Percentiles rank a stretch among this genome's conserved stretches.
Conservation (phyloP, 1,140 invertebrate species). For the Maniola jurtina region DNA sequence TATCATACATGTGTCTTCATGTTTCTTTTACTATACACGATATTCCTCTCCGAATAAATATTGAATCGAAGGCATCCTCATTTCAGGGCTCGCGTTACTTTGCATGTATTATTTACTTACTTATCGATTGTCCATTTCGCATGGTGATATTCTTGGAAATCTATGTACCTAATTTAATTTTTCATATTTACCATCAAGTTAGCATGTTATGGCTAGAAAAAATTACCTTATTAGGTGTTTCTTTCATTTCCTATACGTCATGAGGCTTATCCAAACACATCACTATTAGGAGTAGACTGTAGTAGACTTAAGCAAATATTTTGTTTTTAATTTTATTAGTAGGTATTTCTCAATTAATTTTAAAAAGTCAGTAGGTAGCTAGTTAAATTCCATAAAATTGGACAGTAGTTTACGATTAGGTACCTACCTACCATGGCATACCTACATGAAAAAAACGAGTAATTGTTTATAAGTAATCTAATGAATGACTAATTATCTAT, state of each 20-base stretch:
- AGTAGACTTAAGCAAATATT: too few species aligned
- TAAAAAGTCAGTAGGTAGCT: too few species aligned
- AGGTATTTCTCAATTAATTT: too few species aligned
- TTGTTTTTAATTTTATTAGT: too few species aligned
- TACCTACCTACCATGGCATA: too few species aligned
- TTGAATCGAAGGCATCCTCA: conserved; percentile 50
- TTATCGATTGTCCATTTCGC: conserved; percentile 41
- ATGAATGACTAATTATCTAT: background rate
- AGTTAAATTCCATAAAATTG: too few species aligned
- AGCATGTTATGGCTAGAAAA: conserved; percentile 20
- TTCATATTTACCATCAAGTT: conserved; percentile 4
- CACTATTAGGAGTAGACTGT: background rate
- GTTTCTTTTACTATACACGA: too few species aligned
- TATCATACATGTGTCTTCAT: too few species aligned
- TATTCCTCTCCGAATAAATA: conserved; percentile 3
- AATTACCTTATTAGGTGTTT: conserved; percentile 1
- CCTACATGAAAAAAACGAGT: too few species aligned
- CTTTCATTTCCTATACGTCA: conserved; percentile 3
- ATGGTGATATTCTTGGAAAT: conserved; percentile 35
- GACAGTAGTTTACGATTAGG: too few species aligned
- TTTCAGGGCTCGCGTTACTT: conserved; percentile 52
- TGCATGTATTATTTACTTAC: conserved; percentile 70
- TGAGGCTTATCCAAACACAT: background rate
- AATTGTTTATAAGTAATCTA: too few species aligned
- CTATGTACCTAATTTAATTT: background rate